Evolutionary conservation across 1,140 invertebrate genomes (phyloP).

Genomic region (Temnothorax longispinosus): DNA sequence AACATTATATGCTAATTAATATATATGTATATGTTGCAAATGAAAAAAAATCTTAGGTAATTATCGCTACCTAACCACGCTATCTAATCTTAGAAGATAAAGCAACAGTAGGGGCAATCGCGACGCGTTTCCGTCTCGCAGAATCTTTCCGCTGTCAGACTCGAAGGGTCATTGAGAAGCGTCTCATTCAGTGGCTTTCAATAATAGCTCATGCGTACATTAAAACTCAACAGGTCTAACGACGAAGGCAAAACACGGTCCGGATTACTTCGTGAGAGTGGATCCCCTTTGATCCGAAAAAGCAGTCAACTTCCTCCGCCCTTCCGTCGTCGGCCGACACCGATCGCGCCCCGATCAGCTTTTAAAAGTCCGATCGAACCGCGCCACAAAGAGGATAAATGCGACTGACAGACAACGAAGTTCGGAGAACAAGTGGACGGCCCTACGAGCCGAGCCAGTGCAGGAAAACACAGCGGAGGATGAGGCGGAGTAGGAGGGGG

Average conservation of each 20-base stretch:
- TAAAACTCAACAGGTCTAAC: slow-evolving; percentile 54
- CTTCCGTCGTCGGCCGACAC: background rate
- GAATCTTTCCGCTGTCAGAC: background rate
- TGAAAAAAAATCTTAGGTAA: background rate
- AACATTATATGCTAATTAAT: background rate
- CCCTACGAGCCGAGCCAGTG: slow-evolving; percentile 18
- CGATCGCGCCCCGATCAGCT: slow-evolving; percentile 40
- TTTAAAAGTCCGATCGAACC: slow-evolving; percentile 62
- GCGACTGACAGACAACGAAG: slow-evolving; percentile 66
- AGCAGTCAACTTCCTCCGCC: slow-evolving; percentile 21
- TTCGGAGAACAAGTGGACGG: slow-evolving; percentile 54
- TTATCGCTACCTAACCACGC: background rate
- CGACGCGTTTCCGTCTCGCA: background rate
- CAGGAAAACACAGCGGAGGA: slow-evolving; percentile 11
- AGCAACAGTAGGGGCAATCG: background rate
- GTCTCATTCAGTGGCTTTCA: background rate
- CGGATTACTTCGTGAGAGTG: slow-evolving; percentile 45
- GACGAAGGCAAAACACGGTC: slow-evolving; percentile 10
- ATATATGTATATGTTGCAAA: background rate
- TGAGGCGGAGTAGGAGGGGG: slow-evolving; percentile 10
- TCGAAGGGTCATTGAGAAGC: slow-evolving; percentile 1
- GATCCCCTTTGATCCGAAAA: slow-evolving; percentile 53
- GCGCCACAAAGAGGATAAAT: slow-evolving; percentile 69
- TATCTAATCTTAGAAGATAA: background rate
- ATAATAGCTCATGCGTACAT: slow-evolving; percentile 41